These are phyloP conservation scores for Aurelia coerulea DNA, from an alignment of 30 jellyfish, hydroid and myxozoan genomes.

Conservation along the genomic window DNA sequence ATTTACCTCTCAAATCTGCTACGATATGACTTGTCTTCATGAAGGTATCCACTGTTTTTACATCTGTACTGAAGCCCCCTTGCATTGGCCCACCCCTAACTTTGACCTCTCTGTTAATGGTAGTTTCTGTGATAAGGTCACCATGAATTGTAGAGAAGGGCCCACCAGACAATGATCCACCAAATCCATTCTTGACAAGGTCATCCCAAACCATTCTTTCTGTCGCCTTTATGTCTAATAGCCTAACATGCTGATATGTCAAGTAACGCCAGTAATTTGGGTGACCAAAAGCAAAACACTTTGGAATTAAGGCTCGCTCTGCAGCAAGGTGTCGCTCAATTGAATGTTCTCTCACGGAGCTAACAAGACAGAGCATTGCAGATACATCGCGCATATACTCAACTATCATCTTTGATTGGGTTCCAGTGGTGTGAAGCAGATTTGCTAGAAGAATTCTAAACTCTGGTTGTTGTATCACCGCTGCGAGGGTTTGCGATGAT, in stretches of 20 bases:
- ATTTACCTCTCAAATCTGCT: constrained; percentile 4
- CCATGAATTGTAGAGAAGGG: no score
- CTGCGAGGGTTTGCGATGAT: constrained; percentile 42
- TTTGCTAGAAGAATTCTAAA: constrained; percentile 31
- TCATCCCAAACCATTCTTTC: no score
- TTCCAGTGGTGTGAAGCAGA: constrained; percentile 32
- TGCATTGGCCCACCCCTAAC: constrained; percentile 74
- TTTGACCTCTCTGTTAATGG: constrained; percentile 61
- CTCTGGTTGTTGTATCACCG: constrained; percentile 47
- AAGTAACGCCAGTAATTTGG: no score
- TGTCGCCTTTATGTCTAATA: no score
- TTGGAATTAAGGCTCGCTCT: no score
- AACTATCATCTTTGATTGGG: neutral
- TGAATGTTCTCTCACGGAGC: constrained; percentile 11
- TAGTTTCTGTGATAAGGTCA: no score
- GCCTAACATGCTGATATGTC: no score
- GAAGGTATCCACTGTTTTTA: constrained; percentile 39
- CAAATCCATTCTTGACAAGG: no score
- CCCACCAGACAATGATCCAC: no score
- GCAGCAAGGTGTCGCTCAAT: constrained; percentile 61
- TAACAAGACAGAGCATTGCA: constrained; percentile 8
- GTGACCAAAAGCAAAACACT: no score
- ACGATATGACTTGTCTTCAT: constrained; percentile 40
- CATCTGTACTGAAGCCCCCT: constrained; percentile 55
- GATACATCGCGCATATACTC: constrained; percentile 16